Base-by-base conservation (phyloP, 2,113 vertebrate genomes). In the Epinephelus fuscoguttatus region DNA sequence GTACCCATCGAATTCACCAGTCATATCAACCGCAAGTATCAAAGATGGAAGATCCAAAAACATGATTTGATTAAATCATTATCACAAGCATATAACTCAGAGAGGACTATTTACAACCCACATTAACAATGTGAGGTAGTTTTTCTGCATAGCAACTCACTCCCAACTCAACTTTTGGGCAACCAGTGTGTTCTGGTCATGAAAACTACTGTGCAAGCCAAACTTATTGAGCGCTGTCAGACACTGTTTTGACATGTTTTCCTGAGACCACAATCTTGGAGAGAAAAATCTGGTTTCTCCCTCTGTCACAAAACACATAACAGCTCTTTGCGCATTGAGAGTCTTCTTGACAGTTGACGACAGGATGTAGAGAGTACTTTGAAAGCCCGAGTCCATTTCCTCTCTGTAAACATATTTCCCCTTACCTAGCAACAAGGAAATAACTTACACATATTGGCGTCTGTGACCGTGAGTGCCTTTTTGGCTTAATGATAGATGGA, bases 361-460 rank as follows among this genome's bases (percentile, higher is more conserved):
- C 77, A 83, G 80, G 82, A 90, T 30, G 66, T 64, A 53, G 69
- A 72, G 57, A 72, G 55, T 18, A 67, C 70, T 77, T 79, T 75
- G 19, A 63, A 70, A 61, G 9, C 75, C 57, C n/a, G n/a, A 75
- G 70, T 72, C 52, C 45, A 77, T 83, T 82, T 86, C 81, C 77
- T 72, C 69, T 69, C 55, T 33, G 25, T 78, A 85, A 86, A 88
- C 72, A 90, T 62, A 33, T 86, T 86, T 74, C 33, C n/a, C 21
- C 3, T 78, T 52, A 79, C 71, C 49, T 80, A 81, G 80, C 66
- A 82, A 86, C 83, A 53, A 21, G 50, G 27, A 76, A 78, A 88
- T 53, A 77, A 40, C 25, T 69, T n/a, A 61, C 4, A 80, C 21
- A 50, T 56, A 77, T 33, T 70, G 23, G 11, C 75, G 75, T 57